Conservation (phyloP, 2,888 invertebrate genomes). For the Druceiella hillmani region DNA sequence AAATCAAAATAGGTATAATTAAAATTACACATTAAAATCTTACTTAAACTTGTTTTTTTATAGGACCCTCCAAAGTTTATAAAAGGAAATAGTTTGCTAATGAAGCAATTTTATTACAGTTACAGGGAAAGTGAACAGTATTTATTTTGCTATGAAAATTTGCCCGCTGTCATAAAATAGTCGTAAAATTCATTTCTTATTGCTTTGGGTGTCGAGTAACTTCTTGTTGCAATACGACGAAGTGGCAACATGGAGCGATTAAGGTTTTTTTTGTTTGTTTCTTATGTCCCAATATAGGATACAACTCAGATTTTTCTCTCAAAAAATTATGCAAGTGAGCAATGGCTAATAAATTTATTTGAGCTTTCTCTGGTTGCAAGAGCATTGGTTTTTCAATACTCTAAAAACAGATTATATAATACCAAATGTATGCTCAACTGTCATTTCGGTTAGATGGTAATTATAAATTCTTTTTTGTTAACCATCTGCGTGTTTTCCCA, state of each 20-base stretch:
- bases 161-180: conserved; percentile 9
- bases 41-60: conserved; percentile 8
- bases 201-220: conserved; percentile 8
- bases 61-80: conserved; percentile 9
- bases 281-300: conserved; percentile 7
- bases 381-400: conserved; percentile 12
- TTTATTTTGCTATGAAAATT: conserved; percentile 9
- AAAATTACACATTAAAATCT: conserved; percentile 8
- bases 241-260: conserved; percentile 11
- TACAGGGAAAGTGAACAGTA: conserved; percentile 11
- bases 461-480: conserved; percentile 10
- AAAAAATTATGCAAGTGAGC: too few species aligned
- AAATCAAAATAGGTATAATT: conserved; percentile 7
- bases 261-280: conserved; percentile 7
- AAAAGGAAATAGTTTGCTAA: conserved; percentile 10
- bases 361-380: conserved; percentile 8
- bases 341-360: too few species aligned
- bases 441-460: conserved; percentile 9
- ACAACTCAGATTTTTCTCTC: too few species aligned
- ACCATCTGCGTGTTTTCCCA: conserved; percentile 8
- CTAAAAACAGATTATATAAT: conserved; percentile 11
- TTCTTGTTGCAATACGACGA: conserved; percentile 11
- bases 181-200: too few species aligned
- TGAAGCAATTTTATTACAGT: conserved; percentile 10
- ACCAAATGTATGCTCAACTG: conserved; percentile 12